Conservation (phyloP, 2,888 invertebrate genomes). For the Leptinotarsa juncta region DNA sequence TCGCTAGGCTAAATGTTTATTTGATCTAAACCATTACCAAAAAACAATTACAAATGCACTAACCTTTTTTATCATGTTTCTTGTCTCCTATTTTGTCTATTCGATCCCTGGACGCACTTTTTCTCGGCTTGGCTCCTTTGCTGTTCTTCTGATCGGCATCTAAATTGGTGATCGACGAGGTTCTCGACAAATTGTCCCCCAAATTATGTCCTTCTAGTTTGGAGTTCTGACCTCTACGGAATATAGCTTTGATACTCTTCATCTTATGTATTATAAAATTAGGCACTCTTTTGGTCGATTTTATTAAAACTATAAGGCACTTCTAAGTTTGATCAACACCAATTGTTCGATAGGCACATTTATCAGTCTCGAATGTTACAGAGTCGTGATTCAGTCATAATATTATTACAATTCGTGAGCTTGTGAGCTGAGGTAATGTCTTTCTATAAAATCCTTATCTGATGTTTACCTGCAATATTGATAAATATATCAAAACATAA, state of each 20-base stretch:
- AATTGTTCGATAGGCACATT: slow-evolving; percentile 16
- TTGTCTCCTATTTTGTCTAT: slow-evolving; percentile 59
- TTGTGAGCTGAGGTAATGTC: not conserved
- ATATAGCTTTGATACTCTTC: slow-evolving; percentile 93
- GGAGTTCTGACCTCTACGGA: slow-evolving; percentile 84
- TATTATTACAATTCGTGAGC: not conserved
- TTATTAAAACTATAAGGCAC: slow-evolving; percentile 14
- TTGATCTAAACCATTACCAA: too few relatives aligned
- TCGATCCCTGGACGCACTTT: slow-evolving; percentile 60
- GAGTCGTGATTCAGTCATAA: slow-evolving; percentile 14
- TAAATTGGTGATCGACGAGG: slow-evolving; percentile 75
- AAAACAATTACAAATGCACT: slow-evolving; percentile 21
- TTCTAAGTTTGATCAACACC: not conserved
- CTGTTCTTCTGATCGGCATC: slow-evolving; percentile 71
- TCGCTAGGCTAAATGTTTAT: too few relatives aligned
- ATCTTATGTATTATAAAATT: slow-evolving; percentile 67
- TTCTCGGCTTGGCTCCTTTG: slow-evolving; percentile 68
- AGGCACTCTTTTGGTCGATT: slow-evolving; percentile 36
- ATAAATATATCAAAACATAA: not conserved
- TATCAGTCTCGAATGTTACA: slow-evolving; percentile 3
- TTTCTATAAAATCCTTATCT: slow-evolving; percentile 8
- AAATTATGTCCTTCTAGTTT: slow-evolving; percentile 62
- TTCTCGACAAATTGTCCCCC: slow-evolving; percentile 68
- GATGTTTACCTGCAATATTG: slow-evolving; percentile 18
- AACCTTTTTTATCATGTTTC: slow-evolving; percentile 60